Percentiles rank a stretch among this genome's conserved stretches.
Conservation (phyloP, 2,113 vertebrate species). For the Brachionichthys hirsutus region DNA sequence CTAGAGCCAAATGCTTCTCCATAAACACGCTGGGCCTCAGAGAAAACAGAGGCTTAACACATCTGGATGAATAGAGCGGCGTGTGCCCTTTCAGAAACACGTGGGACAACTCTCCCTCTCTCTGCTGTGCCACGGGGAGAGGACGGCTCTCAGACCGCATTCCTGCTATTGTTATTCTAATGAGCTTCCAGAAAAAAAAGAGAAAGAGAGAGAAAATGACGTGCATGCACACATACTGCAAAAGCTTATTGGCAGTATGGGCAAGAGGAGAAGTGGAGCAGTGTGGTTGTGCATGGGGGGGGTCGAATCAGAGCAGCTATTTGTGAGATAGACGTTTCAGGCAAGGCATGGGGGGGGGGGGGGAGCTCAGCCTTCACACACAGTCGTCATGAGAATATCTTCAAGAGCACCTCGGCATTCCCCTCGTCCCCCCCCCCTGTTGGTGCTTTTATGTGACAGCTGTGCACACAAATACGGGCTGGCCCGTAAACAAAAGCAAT, state of each 20-base stretch:
- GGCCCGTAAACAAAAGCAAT: conserved; percentile 57
- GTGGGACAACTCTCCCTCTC: conserved; percentile 66
- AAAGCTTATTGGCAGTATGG: conserved; percentile 58
- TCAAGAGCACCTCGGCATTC: conserved; percentile 51
- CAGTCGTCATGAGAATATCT: conserved; percentile 62
- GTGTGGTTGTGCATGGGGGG: conserved; percentile 18
- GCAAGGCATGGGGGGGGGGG: conserved; percentile 54
- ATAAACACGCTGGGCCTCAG: conserved; percentile 59
- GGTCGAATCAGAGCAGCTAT: conserved; percentile 53
- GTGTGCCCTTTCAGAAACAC: conserved; percentile 77
- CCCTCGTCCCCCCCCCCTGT: conserved; percentile 41
- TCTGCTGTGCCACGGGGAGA: conserved; percentile 63
- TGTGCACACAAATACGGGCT: conserved; percentile 55
- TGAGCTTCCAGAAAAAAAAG: conserved; percentile 60
- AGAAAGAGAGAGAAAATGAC: conserved; percentile 29
- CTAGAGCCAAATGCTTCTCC: conserved; percentile 35
- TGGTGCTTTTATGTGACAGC: conserved; percentile 53
- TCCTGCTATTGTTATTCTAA: conserved; percentile 81
- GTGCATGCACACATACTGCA: conserved; percentile 43
- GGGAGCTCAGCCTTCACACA: conserved; percentile 61
- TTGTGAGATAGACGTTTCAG: conserved; percentile 69
- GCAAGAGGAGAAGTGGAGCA: conserved; percentile 43
- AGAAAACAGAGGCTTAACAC: conserved; percentile 65
- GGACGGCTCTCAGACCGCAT: conserved; percentile 67
- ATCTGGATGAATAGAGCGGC: conserved; percentile 77